phyloP scores from a whole-genome alignment of 2,888 invertebrate species.

The Drosophila mimetica region DNA sequence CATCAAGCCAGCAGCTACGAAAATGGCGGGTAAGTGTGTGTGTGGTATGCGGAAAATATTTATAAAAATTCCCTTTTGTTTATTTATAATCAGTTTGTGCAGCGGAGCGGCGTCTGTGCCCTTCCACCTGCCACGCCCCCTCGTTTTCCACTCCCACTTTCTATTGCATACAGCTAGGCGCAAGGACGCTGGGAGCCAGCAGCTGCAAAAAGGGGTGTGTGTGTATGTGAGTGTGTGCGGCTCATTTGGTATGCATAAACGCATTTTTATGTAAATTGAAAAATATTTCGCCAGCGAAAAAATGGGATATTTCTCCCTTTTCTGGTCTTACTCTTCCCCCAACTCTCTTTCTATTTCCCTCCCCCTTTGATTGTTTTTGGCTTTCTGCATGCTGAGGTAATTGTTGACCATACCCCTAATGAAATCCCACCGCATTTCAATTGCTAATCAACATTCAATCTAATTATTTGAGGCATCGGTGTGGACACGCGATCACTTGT shows the following conservation, averaged over 20 bases:
- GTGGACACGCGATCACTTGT: slow-evolving; percentile 17
- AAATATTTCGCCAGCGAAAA: slow-evolving; percentile 55
- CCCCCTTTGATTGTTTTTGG: slow-evolving; percentile 16
- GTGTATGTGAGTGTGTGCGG: slow-evolving; percentile 46
- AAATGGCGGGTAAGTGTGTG: slow-evolving; percentile 9
- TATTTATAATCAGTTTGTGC: slow-evolving; percentile 82
- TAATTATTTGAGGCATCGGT: slow-evolving; percentile 20
- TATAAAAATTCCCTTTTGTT: slow-evolving; percentile 75
- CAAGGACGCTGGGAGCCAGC: slow-evolving; percentile 33
- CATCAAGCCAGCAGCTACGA: slow-evolving; percentile 40
- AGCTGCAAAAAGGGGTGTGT: slow-evolving; percentile 8
- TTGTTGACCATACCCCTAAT: slow-evolving; percentile 25
- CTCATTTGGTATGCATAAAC: slow-evolving; percentile 77
- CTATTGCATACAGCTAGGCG: slow-evolving; percentile 62
- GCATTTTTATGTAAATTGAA: slow-evolving; percentile 76
- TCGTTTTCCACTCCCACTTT: slow-evolving; percentile 1
- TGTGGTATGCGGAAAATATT: slow-evolving; percentile 58
- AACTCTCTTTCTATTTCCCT: neutral
- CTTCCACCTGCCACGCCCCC: slow-evolving; percentile 19
- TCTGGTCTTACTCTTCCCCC: neutral
- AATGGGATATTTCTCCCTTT: slow-evolving; percentile 29
- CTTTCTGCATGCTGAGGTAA: slow-evolving; percentile 41
- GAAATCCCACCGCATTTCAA: slow-evolving; percentile 5
- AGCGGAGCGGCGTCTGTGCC: slow-evolving; percentile 52
- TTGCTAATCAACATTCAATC: slow-evolving; percentile 28